Conservation (phyloP, 37 sponge, comb jelly and placozoan genomes). For the Cladorhizidae sp. region DNA sequence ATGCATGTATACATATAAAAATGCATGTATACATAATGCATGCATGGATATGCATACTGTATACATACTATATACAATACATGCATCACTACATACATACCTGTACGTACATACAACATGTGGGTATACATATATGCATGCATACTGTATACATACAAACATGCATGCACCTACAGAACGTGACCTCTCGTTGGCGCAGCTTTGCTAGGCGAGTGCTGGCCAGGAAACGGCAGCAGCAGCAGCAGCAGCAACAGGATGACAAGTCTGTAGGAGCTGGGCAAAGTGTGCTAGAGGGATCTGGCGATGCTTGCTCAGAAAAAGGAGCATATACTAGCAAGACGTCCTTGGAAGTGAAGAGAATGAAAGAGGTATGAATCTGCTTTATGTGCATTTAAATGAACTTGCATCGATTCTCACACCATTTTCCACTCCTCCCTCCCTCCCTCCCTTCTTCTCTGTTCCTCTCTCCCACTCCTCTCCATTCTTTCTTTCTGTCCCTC, state of each 20-base stretch:
- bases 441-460: too few species aligned
- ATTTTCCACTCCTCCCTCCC: too few species aligned
- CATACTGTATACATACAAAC: not conserved
- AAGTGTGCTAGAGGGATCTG: not conserved
- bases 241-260: not conserved
- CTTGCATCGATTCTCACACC: too few species aligned
- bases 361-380: slow-evolving; percentile 20
- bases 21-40: too few species aligned
- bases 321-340: not conserved
- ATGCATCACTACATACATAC: too few species aligned
- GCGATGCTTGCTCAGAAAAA: slow-evolving; percentile 3
- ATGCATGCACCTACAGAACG: not conserved
- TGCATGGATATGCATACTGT: too few species aligned
- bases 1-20: too few species aligned
- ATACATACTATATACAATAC: too few species aligned
- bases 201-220: slow-evolving; percentile 26
- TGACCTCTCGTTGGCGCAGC: slow-evolving; percentile 33
- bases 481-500: too few species aligned
- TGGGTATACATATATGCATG: not conserved
- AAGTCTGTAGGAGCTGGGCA: not conserved
- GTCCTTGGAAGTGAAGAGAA: slow-evolving; percentile 29
- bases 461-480: too few species aligned
- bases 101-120: not conserved
- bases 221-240: slow-evolving; percentile 1
- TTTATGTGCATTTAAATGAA: too few species aligned